Base-by-base conservation (phyloP, 35 echinoderm and acorn worm genomes). In the Lytechinus variegatus region DNA sequence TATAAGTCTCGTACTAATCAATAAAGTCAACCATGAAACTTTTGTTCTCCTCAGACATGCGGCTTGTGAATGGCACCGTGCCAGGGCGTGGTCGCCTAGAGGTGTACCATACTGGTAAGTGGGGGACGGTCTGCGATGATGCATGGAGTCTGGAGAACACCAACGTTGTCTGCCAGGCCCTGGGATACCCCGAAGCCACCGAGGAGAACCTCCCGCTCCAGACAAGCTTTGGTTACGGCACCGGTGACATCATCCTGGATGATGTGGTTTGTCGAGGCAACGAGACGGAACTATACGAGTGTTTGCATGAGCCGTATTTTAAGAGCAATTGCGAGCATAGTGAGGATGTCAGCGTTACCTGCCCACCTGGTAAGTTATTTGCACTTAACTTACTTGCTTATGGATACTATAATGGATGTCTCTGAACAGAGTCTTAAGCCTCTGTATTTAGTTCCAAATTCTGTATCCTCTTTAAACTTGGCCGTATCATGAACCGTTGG, bases 271-370 rank as follows among this genome's bases (percentile, higher is more conserved):
- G 95, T 28, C 12, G 10, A 7, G 95, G 91, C 24, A 94, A 86
- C n/a, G 91, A 94, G 71, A 94, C 95, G 27, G 12, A 16, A 66
- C 54, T 94, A 8, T 94, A 60, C 19, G 27, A 96, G 89, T 96
- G 91, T 53, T 21, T 54, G 71, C 92, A 66, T 52, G 54, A 54
- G 55, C 58, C 54, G 13, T 86, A 94, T 7, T 52, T 55, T 16
- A 24, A 86, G 54, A 54, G 28, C 24, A 94, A 96, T 86, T 96
- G 92, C 89, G 56, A n/a, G 12, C 92, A 94, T 71, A 96, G 54
- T 91, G 95, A 96, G 53, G 92, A 96, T 27, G 53, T 93, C 27
- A 90, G 91, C 33, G 79, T 95, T 52, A 95, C 87, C 14, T 95
- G 95, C 27, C 88, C 24, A 21, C 88, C 88, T 14, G 88, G 88